phyloP scores from a whole-genome alignment of 2,888 invertebrate species.

The Melikaiella ostensackeni region DNA sequence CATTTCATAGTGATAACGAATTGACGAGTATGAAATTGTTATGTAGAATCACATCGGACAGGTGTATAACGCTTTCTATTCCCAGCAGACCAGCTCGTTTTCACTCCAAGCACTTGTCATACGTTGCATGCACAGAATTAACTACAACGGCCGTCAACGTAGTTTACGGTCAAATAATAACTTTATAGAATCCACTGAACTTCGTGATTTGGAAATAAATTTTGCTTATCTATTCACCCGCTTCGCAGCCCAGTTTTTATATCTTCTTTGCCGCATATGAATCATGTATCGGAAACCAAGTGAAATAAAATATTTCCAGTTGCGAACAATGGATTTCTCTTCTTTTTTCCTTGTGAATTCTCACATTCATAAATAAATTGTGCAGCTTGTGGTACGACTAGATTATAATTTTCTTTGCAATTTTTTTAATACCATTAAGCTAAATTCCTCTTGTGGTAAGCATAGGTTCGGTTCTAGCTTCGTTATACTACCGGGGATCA shows the following conservation, averaged over 20 bases:
- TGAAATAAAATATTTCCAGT: background rate
- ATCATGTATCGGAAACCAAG: background rate
- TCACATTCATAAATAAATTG: too few relatives aligned
- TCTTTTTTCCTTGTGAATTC: too few relatives aligned
- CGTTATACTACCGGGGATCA: too few relatives aligned
- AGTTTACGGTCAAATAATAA: constrained; percentile 63
- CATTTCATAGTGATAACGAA: constrained; percentile 48
- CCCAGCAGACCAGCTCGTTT: constrained; percentile 58
- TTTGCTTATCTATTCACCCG: constrained; percentile 46
- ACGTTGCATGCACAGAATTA: constrained; percentile 52
- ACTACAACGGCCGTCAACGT: constrained; percentile 56
- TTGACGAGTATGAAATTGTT: constrained; percentile 55
- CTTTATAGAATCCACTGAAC: constrained; percentile 47
- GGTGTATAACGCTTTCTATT: constrained; percentile 49
- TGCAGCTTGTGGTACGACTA: too few relatives aligned
- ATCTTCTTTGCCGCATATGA: background rate
- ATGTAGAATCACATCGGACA: constrained; percentile 53
- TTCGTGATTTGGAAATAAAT: constrained; percentile 40
- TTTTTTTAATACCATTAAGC: too few relatives aligned
- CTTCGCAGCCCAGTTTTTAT: constrained; percentile 12
- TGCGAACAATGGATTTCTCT: too few relatives aligned
- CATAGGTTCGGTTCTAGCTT: too few relatives aligned
- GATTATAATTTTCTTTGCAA: too few relatives aligned
- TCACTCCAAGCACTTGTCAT: constrained; percentile 56
- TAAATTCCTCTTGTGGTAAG: too few relatives aligned